phyloP scores from a whole-genome alignment of 2,113 vertebrate species.

The Neoarius graeffei region DNA sequence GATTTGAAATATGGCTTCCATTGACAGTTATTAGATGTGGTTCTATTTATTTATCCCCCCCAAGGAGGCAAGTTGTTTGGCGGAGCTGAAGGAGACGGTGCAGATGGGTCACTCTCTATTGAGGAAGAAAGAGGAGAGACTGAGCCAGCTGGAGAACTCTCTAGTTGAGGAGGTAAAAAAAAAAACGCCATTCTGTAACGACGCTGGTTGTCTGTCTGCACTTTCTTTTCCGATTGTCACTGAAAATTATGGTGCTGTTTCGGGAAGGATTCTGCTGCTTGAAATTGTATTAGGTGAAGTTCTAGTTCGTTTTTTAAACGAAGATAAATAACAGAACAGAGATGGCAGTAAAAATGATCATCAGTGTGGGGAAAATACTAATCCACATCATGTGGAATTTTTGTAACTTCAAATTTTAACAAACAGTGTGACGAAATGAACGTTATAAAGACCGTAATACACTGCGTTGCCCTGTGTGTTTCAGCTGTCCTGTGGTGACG shows the following conservation, averaged over 20 bases:
- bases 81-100: constrained; percentile 76
- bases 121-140: constrained; percentile 80
- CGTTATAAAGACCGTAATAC: background rate
- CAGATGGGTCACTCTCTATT: constrained; percentile 77
- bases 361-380: no score
- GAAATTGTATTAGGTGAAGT: background rate
- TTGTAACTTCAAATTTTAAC: no score
- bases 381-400: no score
- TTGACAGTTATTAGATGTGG: background rate
- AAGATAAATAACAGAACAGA: no score
- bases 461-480: constrained; percentile 10
- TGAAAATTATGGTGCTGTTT: background rate
- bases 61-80: constrained; percentile 79
- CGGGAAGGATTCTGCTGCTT: background rate
- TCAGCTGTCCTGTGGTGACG: constrained; percentile 80
- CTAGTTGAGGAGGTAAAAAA: constrained; percentile 79
- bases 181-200: background rate
- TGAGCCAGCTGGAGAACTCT: constrained; percentile 82
- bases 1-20: no score
- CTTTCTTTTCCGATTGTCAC: background rate
- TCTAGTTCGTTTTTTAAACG: background rate
- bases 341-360: no score
- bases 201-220: background rate
- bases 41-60: background rate
- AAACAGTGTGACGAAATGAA: no score